Base-by-base conservation (phyloP, 2,888 invertebrate genomes). In the Icerya purchasi region DNA sequence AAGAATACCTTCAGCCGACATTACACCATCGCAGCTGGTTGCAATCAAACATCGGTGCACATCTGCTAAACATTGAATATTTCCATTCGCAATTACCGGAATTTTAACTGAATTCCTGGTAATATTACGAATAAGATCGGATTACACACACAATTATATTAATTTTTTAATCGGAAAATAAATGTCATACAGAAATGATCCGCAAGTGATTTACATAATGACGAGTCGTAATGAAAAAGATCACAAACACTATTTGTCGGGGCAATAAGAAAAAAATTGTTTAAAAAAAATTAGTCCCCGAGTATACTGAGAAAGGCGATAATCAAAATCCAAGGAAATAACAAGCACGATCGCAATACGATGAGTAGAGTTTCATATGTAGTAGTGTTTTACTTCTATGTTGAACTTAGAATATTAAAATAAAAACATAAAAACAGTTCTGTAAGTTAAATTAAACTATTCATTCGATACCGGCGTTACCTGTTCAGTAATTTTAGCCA, bases 51-150 rank as follows among this genome's bases (percentile, higher is more conserved):
- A 98, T 63, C 83, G 76, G 60, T 83, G 74, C 1, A 90, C 81
- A 76, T 98, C 97, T 68, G 83, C 81, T 66, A 89, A 71, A 67
- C 85, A 86, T 71, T 96, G 91, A 65, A 98, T 90, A 70, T 98
- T 98, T 19, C 98, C 97, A 76, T 98, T 98, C 23, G 96, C 93
- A 70, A 97, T 83, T 68, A 98, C 88, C 18, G 98, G 97, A 68
- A 98, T 84, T 63, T 79, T 82, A 22, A 97, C 80, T 61, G 82
- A 81, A 65, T 88, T 78, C 68, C 90, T 91, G 69, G 61, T 75
- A 73, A 63, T 65, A 65, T n/a, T n/a, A n/a, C n/a, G n/a, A n/a
- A n/a, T n/a, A n/a, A n/a, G n/a, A 65, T 65, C 25, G 54, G 57
- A 54, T 51, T 24, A 49, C 50, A 14, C n/a, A n/a, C n/a, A n/a